A percentile compares a stretch with the other conserved stretches of the same genome.
Conservation (phyloP, 2,113 vertebrate species). For the Scalopus aquaticus region DNA sequence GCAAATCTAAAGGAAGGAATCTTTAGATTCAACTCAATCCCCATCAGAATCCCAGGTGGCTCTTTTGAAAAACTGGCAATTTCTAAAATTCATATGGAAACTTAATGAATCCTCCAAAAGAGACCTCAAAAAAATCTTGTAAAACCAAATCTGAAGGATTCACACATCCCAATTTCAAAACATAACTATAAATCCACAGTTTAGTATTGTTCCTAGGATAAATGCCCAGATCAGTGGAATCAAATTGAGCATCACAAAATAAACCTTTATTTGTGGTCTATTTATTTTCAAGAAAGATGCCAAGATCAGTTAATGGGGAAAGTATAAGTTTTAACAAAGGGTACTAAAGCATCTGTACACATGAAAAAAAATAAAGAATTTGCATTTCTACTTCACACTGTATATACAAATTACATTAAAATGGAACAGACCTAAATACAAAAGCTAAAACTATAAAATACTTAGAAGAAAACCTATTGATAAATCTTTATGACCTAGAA, state of each 20-base stretch:
- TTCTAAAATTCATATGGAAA: not conserved
- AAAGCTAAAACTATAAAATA: not conserved
- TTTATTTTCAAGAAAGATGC: not conserved
- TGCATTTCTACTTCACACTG: not conserved
- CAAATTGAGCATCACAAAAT: not conserved
- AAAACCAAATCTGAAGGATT: not conserved
- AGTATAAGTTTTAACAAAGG: not conserved
- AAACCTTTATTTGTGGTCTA: not conserved
- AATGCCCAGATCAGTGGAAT: not conserved
- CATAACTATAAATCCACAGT: not conserved
- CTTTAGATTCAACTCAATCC: not conserved
- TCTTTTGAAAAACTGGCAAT: not conserved
- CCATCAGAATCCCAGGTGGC: not conserved
- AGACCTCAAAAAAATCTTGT: not conserved
- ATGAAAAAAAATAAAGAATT: not conserved
- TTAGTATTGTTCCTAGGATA: not conserved
- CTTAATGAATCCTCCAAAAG: not conserved
- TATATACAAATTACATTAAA: not conserved
- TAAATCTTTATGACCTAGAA: not conserved
- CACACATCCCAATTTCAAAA: not conserved
- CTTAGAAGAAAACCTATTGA: not conserved
- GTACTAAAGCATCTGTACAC: not conserved
- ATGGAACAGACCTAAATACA: not conserved
- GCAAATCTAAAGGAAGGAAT: not conserved
- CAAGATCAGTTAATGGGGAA: not conserved